Evolutionary conservation across 2,797 vertebrate species (phyloP).

Genomic region (Dallia pectoralis): DNA sequence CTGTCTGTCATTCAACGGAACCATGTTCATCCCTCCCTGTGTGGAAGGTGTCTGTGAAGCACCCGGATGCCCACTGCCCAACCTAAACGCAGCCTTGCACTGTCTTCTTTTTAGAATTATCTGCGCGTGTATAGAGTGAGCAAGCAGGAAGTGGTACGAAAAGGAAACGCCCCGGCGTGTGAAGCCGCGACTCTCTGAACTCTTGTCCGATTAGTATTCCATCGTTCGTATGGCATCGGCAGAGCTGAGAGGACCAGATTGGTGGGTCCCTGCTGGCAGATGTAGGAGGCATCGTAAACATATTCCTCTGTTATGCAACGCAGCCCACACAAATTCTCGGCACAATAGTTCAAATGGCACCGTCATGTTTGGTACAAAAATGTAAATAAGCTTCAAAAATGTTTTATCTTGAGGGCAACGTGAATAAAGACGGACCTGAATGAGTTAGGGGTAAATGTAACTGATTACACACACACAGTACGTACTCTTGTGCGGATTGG

Average conservation of each 20-base stretch:
- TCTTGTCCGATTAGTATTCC: not conserved
- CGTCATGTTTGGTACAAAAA: not conserved
- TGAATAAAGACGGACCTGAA: not conserved
- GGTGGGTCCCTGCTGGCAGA: not conserved
- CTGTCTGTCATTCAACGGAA: not conserved
- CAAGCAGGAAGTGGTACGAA: not conserved
- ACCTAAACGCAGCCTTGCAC: not conserved
- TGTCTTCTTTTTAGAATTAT: not conserved
- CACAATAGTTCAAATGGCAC: slow-evolving; percentile 5
- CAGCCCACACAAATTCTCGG: slow-evolving; percentile 7
- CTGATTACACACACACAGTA: not conserved
- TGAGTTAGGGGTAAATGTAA: not conserved
- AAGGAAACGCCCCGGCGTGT: not conserved
- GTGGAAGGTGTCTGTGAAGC: not conserved
- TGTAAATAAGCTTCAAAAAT: not conserved
- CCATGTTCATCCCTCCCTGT: not conserved
- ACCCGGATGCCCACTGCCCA: not conserved
- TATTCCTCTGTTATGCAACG: slow-evolving; percentile 8
- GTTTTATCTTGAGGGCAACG: not conserved
- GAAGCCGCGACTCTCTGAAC: not conserved
- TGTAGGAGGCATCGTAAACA: slow-evolving; percentile 1
- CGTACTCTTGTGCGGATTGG: not conserved
- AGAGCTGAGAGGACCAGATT: not conserved
- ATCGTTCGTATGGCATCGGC: not conserved
- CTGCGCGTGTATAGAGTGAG: not conserved